Percentiles rank a stretch among this genome's conserved stretches.
Conservation (phyloP, 2,888 invertebrate genomes). For the Agonum fuliginosum region DNA sequence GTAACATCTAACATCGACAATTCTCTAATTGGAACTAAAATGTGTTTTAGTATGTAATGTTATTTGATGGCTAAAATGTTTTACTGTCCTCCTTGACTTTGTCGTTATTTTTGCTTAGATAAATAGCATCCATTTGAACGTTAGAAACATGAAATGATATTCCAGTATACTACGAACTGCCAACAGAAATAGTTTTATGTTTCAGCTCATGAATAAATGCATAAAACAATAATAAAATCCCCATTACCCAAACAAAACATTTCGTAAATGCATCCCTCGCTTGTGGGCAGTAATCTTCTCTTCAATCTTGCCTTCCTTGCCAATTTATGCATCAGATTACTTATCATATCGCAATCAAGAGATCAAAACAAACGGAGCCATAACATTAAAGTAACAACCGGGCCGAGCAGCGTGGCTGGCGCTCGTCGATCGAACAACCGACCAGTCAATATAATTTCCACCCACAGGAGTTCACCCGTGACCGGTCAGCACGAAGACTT, state of each 20-base stretch:
- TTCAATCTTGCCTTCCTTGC: constrained; percentile 15
- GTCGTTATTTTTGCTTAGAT: too few relatives aligned
- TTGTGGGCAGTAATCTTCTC: background rate
- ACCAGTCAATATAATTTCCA: constrained; percentile 44
- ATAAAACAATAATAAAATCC: constrained; percentile 36
- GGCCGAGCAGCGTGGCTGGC: constrained; percentile 3
- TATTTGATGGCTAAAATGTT: too few relatives aligned
- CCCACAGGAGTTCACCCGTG: constrained; percentile 45
- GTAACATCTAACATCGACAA: too few relatives aligned
- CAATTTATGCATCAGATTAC: constrained; percentile 46
- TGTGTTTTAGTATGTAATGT: too few relatives aligned
- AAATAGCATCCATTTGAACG: too few relatives aligned
- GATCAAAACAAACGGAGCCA: constrained; percentile 48
- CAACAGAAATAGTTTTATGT: too few relatives aligned
- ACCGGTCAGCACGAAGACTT: constrained; percentile 30
- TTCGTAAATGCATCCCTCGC: constrained; percentile 27
- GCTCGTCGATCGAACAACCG: constrained; percentile 15
- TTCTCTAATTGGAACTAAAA: too few relatives aligned
- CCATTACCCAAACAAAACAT: constrained; percentile 36
- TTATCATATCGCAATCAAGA: constrained; percentile 50
- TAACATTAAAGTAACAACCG: constrained; percentile 48
- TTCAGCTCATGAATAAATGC: constrained; percentile 38
- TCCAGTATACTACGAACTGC: too few relatives aligned
- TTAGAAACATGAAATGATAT: too few relatives aligned
- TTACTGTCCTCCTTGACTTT: too few relatives aligned